Evolutionary conservation across 1,140 invertebrate species (phyloP), one percentile per base, ranked within the genome.

Genomic region (Cherax quadricarinatus): DNA sequence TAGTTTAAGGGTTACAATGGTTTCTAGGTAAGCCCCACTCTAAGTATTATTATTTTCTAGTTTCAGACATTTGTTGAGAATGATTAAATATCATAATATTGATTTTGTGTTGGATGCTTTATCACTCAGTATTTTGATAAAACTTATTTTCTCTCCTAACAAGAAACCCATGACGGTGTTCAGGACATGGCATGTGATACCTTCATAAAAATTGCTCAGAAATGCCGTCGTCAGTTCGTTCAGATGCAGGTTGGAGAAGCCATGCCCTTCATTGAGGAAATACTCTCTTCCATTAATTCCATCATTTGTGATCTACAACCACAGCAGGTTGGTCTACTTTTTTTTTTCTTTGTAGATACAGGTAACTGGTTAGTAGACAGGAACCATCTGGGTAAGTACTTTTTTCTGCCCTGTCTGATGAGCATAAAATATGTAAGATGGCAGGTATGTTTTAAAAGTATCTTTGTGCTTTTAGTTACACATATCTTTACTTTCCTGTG

Each of bases 171-270:
- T 95, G 99, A 99, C 95, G 99, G 99, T 94, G 99, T 99, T 12
- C 98, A 98, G 94, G 99, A 99, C 95, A 99, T 99, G 99, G 99
- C 99, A 87, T 99, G 99, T 96, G 99, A 99, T 96, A 99, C 99
- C 48, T 99, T 99, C 95, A 99, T 99, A 94, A 99, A 99, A 96
- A 99, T 99, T 95, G 98, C 99, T n/a, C 96, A 99, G 93, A 99
- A 99, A 95, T 99, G 99, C 96, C 96, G 98, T 88, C 96, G 98
- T 93, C 99, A 99, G 96, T 99, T 99, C 96, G 99, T 99, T 60
- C 97, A 98, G 93, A 97, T 98, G 82, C 99, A 99, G 96, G 97
- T 98, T 83, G 99, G 99, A 49, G 99, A 99, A 96, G 96, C 97
- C 18, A 97, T 98, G 96, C 99, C 99, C 90, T 99, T 99, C 95